A percentile compares a stretch with the other conserved stretches of the same genome.
These are phyloP conservation scores for Rhinopomastus cyanomelas DNA, from an alignment of 2,113 vertebrate species.

Conservation along the genomic window DNA sequence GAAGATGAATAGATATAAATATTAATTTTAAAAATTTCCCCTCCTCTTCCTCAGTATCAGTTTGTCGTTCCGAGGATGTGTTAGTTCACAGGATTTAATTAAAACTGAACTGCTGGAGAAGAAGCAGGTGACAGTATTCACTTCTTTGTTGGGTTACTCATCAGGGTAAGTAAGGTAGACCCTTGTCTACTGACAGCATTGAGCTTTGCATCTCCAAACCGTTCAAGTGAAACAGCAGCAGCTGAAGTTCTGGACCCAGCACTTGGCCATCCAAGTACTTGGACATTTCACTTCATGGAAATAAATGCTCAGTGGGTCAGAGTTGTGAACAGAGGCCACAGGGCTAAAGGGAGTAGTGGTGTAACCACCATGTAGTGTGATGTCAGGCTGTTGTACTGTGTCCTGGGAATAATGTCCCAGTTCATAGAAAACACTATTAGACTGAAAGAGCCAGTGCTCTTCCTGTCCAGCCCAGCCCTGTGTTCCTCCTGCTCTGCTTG, in stretches of 20 bases:
- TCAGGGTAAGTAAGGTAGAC: background rate
- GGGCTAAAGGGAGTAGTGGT: background rate
- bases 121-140: background rate
- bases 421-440: background rate
- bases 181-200: background rate
- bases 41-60: fast-evolving
- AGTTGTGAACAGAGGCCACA: background rate
- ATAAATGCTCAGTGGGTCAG: background rate
- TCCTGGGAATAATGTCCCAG: background rate
- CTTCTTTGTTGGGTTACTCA: background rate
- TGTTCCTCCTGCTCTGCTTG: background rate
- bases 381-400: background rate
- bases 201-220: background rate
- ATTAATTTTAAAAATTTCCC: background rate
- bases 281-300: background rate
- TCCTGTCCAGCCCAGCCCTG: background rate
- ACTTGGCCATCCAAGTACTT: no score
- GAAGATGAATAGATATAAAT: background rate
- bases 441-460: background rate
- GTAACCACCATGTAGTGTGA: background rate
- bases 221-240: background rate
- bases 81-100: background rate
- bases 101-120: background rate
- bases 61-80: background rate
- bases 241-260: background rate